Conservation (phyloP, 2,888 invertebrate species). For the Rambutsinella grinnellia region DNA sequence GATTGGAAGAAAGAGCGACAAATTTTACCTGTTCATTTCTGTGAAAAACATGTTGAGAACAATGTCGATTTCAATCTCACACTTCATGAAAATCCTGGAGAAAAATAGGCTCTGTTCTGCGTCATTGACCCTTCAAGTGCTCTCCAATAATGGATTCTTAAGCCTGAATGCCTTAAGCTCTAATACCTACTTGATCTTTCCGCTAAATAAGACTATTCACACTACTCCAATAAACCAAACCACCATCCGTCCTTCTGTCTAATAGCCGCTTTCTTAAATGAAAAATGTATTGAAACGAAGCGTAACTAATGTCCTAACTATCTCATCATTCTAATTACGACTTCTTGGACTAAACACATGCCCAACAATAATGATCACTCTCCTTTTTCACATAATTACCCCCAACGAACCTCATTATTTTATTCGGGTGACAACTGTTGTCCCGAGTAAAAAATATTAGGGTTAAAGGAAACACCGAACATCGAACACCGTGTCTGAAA, state of each 20-base stretch:
- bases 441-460: neutral
- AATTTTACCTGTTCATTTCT: neutral
- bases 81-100: too few species aligned
- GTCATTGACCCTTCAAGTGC: constrained; percentile 44
- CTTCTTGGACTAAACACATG: neutral
- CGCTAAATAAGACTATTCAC: neutral
- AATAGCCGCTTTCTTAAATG: too few species aligned
- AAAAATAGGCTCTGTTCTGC: constrained; percentile 22
- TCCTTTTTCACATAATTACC: constrained; percentile 48
- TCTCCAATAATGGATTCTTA: constrained; percentile 2
- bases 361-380: constrained; percentile 9
- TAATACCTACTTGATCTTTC: constrained; percentile 25
- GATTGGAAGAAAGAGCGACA: neutral
- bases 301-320: neutral
- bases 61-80: too few species aligned
- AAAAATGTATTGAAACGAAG: neutral
- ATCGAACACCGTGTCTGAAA: neutral
- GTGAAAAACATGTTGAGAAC: too few species aligned
- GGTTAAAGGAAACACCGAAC: constrained; percentile 14
- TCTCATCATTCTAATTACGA: neutral
- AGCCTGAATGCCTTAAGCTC: constrained; percentile 1
- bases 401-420: constrained; percentile 40
- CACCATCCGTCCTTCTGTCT: too few species aligned
- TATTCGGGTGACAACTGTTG: constrained; percentile 36
- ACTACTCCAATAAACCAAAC: neutral